phyloP scores from a whole-genome alignment of 2,888 invertebrate species.

The Conops quadrifasciatus region DNA sequence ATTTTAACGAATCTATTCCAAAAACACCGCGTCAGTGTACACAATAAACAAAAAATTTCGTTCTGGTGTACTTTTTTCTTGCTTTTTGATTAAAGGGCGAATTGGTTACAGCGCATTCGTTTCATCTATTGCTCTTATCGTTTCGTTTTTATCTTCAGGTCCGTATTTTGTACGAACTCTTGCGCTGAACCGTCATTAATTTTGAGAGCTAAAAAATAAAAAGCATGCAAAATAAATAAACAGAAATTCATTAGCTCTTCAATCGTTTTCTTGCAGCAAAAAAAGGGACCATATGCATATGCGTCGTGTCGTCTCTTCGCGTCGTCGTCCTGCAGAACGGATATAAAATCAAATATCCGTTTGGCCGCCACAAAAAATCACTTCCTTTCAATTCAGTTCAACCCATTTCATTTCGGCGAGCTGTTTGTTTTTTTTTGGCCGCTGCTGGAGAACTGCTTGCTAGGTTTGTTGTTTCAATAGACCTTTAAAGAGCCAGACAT shows the following conservation, averaged over 20 bases:
- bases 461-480: conserved; percentile 12
- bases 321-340: conserved; percentile 20
- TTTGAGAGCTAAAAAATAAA: not conserved
- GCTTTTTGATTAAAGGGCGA: not conserved
- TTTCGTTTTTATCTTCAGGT: no score
- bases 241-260: conserved; percentile 31
- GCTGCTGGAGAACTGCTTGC: no score
- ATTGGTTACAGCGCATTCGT: not conserved
- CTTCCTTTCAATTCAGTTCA: conserved; percentile 13
- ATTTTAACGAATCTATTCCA: no score
- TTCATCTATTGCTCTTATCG: not conserved
- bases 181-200: conserved; percentile 3
- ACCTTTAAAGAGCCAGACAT: conserved; percentile 31
- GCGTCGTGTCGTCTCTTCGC: not conserved
- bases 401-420: not conserved
- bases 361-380: conserved; percentile 12
- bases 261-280: conserved; percentile 10
- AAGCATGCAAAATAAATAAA: conserved; percentile 25
- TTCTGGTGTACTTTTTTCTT: not conserved
- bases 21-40: no score
- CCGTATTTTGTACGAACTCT: no score
- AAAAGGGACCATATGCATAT: no score
- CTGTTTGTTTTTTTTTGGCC: no score
- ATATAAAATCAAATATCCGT: conserved; percentile 35
- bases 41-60: no score